Base-by-base conservation (phyloP, 2,888 invertebrate species). In the Crossocerus cetratus region DNA sequence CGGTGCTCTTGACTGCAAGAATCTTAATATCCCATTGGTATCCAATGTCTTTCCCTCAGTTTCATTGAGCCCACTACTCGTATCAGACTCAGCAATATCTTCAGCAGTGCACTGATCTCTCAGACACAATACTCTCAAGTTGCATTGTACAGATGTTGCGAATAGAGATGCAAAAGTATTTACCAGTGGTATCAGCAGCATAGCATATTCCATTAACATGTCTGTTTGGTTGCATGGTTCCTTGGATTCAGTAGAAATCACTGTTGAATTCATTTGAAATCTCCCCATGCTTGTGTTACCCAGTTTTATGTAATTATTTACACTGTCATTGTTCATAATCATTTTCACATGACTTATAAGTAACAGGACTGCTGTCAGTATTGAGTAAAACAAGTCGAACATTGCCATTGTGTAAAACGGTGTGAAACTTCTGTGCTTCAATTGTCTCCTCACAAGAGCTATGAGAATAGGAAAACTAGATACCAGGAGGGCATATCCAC, bases 131-230 rank as follows among this genome's bases (percentile, higher is more conserved):
- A 83, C 66, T 43, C 77, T 81, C 14, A 76, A 66, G 69, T 83
- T 78, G 66, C 82, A 85, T 69, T 85, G 83, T 4, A 82, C 43
- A 2, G 84, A 85, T 56, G 85, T 86, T n/a, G 83, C 83, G 11
- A 90, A 4, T 5, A 89, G 65, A 2, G 90, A 89, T n/a, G 86
- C 45, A 65, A 90, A 89, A 2, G 89, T 85, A 69, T 89, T 90
- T 43, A 83, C 80, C 44, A 90, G 86, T 54, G 90, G 89, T 8
- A 88, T 78, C 5, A 89, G 63, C 69, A 90, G 84, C 72, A 85
- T 79, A n/a, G 85, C 84, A 72, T 89, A 87, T 5, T 87, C 83
- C 72, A 83, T 76, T n/a, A 87, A 43, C 32, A 84, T 63, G n/a
- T 80, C 78, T 44, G 64, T 77, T 8, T 77, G 77, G 54, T 83